A percentile compares a stretch with the other conserved stretches of the same genome.
These are phyloP conservation scores for Poecilia gillii DNA, from an alignment of 2,797 vertebrate genomes.

Conservation along the genomic window DNA sequence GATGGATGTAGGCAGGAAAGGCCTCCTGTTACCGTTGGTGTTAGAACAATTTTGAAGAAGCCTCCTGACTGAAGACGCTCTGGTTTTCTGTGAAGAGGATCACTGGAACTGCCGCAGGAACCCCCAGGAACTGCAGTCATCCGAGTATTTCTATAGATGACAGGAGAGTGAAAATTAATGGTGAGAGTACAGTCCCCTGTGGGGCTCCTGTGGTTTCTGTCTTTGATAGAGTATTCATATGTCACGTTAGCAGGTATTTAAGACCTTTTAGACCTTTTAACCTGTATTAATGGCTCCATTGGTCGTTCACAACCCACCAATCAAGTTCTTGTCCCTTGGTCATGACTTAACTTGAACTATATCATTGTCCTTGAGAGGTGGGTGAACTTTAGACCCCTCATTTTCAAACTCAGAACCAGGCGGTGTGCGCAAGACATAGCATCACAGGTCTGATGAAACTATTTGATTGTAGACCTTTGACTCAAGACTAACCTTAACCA, in stretches of 20 bases:
- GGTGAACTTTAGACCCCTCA: neutral
- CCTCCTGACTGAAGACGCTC: too few relatives aligned
- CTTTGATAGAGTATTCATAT: neutral
- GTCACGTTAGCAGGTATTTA: neutral
- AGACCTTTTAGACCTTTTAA: neutral
- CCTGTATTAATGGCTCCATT: neutral
- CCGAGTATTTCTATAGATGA: too few relatives aligned
- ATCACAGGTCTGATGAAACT: neutral
- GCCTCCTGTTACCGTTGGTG: too few relatives aligned
- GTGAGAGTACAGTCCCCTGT: too few relatives aligned
- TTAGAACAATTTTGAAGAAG: too few relatives aligned
- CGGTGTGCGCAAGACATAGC: neutral
- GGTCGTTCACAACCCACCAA: neutral
- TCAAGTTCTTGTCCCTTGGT: neutral
- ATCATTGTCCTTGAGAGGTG: neutral
- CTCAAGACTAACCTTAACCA: neutral
- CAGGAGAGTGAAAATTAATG: too few relatives aligned
- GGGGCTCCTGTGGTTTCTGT: too few relatives aligned
- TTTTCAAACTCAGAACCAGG: neutral
- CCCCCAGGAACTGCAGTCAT: too few relatives aligned
- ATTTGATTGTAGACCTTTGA: neutral
- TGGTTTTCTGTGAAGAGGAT: too few relatives aligned
- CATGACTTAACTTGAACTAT: neutral
- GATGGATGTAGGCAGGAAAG: too few relatives aligned
- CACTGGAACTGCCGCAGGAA: too few relatives aligned